Evolutionary conservation across 2,797 vertebrate genomes (phyloP), one percentile per base, ranked within the genome.

Genomic region (Schizopygopsis malacanthus): DNA sequence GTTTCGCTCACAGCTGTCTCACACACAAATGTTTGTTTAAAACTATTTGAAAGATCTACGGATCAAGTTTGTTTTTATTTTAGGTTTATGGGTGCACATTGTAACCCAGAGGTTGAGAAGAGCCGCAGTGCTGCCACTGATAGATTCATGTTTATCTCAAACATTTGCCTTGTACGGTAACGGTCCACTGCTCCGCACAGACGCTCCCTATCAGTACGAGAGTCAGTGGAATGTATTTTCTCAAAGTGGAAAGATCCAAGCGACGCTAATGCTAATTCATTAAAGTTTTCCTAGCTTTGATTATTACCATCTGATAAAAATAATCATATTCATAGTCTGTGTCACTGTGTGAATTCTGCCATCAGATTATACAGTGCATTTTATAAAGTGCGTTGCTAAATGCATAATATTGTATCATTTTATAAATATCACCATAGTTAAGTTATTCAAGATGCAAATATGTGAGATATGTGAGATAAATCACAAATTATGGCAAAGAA

Each of bases 91-190:
- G 82, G 52, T 67, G 85, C 45, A 65, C 70, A 80, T n/a, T 77
- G 52, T 71, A 33, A 82, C 37, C 50, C 59, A 89, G 83, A 83
- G 73, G 33, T 61, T 65, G 45, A 85, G 77, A 79, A 43, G 63
- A 82, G n/a, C 39, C 16, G 63, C 52, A 77, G 71, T 50, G 28
- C 78, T 85, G 33, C 25, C 81, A 54, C 70, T 79, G 81, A 90
- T 79, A 82, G 81, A 87, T 85, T 90, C 61, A 56, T 90, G 85
- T 88, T 90, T 88, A 90, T 77, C 43, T 75, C 80, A 85, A 88
- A 86, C 67, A 87, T 85, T 90, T 87, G 83, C 87, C 87, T 45
- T 86, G 79, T 89, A 85, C 56, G 85, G 87, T 88, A 79, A 87
- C 61, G 81, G 33, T 80, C 77, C 82, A 87, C 67, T 81, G 72